These are phyloP conservation scores for Malacosoma neustria DNA, from an alignment of 2,888 invertebrate species.

Conservation along the genomic window DNA sequence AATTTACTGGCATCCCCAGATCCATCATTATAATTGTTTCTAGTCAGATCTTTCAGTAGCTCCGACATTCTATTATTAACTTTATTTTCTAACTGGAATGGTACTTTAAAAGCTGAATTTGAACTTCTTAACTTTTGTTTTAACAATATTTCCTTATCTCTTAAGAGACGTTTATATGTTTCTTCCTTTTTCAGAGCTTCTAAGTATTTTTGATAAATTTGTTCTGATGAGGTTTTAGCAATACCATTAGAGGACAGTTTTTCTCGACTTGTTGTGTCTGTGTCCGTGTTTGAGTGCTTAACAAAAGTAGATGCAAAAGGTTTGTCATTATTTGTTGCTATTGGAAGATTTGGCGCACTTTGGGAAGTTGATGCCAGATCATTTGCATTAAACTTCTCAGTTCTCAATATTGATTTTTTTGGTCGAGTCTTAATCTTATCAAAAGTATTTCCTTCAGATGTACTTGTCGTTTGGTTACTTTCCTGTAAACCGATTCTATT, in stretches of 20 bases:
- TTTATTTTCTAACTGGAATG: slow-evolving; percentile 25
- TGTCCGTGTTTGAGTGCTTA: slow-evolving; percentile 44
- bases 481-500: slow-evolving; percentile 31
- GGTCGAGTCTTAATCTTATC: slow-evolving; percentile 33
- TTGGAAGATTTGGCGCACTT: slow-evolving; percentile 56
- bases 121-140: slow-evolving; percentile 53
- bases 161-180: slow-evolving; percentile 49
- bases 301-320: slow-evolving; percentile 21
- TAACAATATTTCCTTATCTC: slow-evolving; percentile 55
- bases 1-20: slow-evolving; percentile 66
- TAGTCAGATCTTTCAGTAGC: slow-evolving; percentile 57
- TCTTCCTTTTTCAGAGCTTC: slow-evolving; percentile 53
- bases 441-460: slow-evolving; percentile 46
- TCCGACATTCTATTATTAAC: slow-evolving; percentile 41
- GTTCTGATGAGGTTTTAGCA: slow-evolving; percentile 52
- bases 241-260: slow-evolving; percentile 37
- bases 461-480: slow-evolving; percentile 47
- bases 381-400: slow-evolving; percentile 49
- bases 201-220: slow-evolving; percentile 55
- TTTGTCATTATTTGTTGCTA: slow-evolving; percentile 33
- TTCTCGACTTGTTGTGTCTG: slow-evolving; percentile 46
- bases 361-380: slow-evolving; percentile 54
- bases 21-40: slow-evolving; percentile 60
- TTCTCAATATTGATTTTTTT: slow-evolving; percentile 57
- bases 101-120: slow-evolving; percentile 34